Conservation (phyloP, 2,888 invertebrate genomes). For the Penaeus monodon region DNA sequence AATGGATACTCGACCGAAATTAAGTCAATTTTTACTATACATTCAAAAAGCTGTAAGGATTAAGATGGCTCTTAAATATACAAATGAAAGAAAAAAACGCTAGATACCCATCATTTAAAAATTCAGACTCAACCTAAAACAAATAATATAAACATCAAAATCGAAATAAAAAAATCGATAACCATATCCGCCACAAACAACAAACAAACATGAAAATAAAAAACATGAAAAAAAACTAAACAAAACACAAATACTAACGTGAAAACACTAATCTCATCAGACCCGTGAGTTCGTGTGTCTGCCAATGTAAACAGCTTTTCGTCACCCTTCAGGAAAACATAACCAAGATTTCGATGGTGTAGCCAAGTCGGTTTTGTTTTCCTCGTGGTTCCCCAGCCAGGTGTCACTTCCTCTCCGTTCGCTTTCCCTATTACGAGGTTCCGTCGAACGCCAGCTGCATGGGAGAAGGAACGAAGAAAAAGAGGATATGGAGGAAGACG, state of each 20-base stretch:
- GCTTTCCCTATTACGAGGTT: slow-evolving; percentile 2
- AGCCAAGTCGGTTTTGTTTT: slow-evolving; percentile 8
- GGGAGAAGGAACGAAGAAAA: background rate
- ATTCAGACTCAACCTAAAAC: no score
- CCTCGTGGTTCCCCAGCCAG: background rate
- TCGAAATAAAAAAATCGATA: no score
- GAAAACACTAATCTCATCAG: background rate
- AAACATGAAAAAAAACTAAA: background rate
- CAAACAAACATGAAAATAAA: no score
- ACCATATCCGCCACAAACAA: no score
- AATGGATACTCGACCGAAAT: no score
- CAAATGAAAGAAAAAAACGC: no score
- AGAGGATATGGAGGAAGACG: no score
- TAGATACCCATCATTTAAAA: background rate
- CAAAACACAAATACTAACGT: slow-evolving; percentile 2
- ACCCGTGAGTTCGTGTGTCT: background rate
- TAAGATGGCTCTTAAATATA: background rate
- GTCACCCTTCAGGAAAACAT: slow-evolving; percentile 20
- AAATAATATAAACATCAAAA: no score
- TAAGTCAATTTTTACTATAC: no score
- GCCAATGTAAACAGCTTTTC: background rate
- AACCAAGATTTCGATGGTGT: slow-evolving; percentile 18
- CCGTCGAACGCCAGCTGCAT: slow-evolving; percentile 14
- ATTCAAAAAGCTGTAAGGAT: background rate
- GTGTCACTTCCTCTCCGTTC: background rate